Conservation (phyloP, 2,797 vertebrate species). For the Enteromius viviparus region DNA sequence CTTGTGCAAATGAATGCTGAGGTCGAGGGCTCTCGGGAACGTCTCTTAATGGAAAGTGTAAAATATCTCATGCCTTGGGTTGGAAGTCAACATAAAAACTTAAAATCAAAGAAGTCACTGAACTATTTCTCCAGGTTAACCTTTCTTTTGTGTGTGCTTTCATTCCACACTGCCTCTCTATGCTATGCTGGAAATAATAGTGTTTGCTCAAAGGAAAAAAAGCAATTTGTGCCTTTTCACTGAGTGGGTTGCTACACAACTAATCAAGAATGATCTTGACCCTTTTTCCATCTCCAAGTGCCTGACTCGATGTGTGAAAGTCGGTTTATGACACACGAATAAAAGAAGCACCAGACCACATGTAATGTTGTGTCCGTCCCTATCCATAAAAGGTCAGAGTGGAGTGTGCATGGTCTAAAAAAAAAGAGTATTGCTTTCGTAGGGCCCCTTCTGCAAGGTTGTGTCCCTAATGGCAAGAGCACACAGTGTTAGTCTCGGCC, state of each 20-base stretch:
- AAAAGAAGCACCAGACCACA: background rate
- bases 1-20: conserved; percentile 73
- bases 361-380: background rate
- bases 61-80: conserved; percentile 69
- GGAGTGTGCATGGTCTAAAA: background rate
- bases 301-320: background rate
- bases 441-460: background rate
- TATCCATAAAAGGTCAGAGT: conserved; percentile 7
- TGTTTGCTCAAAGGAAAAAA: conserved; percentile 37
- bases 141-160: conserved; percentile 31
- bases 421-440: background rate
- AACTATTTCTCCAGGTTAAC: conserved; percentile 46
- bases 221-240: conserved; percentile 27
- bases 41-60: conserved; percentile 62
- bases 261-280: conserved; percentile 32
- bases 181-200: conserved; percentile 24
- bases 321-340: background rate
- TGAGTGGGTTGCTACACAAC: background rate
- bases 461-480: conserved; percentile 33
- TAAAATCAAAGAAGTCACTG: conserved; percentile 28
- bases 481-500: conserved; percentile 6
- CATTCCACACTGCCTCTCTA: background rate
- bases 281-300: conserved; percentile 24
- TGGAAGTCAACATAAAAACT: conserved; percentile 49
- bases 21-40: conserved; percentile 68